These are phyloP conservation scores for Falcaria lacertinaria DNA, from an alignment of 2,888 invertebrate species.

Conservation along the genomic window DNA sequence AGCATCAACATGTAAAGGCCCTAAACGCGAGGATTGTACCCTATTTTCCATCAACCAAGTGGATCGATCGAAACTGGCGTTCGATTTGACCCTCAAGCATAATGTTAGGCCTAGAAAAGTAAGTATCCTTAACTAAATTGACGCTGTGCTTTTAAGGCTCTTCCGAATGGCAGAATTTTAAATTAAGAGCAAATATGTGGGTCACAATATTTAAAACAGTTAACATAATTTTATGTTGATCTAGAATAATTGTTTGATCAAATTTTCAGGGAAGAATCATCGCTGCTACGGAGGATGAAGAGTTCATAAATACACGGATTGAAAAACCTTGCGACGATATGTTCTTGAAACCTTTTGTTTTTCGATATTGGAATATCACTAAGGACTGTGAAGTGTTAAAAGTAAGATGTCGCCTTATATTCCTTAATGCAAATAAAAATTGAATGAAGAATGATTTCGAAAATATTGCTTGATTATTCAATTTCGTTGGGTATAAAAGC, in stretches of 20 bases:
- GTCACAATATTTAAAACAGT: no score
- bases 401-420: no score
- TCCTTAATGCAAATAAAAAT: no score
- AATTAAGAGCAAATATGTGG: no score
- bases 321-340: conserved; percentile 47
- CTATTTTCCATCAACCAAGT: conserved; percentile 6
- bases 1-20: conserved; percentile 29
- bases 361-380: conserved; percentile 24
- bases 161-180: no score
- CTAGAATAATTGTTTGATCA: no score
- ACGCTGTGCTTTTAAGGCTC: no score
- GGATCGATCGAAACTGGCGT: conserved; percentile 13
- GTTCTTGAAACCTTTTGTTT: conserved; percentile 34
- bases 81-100: conserved; percentile 18
- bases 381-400: conserved; percentile 35
- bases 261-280: conserved; percentile 23
- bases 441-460: no score
- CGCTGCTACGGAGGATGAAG: conserved; percentile 31
- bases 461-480: no score
- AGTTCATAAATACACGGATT: conserved; percentile 35
- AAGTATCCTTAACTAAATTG: no score
- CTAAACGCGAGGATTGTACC: conserved; percentile 33
- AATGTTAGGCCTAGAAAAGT: conserved; percentile 21
- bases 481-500: no score
- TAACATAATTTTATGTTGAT: no score